These are phyloP conservation scores for Scleropages formosus DNA, from an alignment of 2,797 vertebrate genomes.

Conservation along the genomic window DNA sequence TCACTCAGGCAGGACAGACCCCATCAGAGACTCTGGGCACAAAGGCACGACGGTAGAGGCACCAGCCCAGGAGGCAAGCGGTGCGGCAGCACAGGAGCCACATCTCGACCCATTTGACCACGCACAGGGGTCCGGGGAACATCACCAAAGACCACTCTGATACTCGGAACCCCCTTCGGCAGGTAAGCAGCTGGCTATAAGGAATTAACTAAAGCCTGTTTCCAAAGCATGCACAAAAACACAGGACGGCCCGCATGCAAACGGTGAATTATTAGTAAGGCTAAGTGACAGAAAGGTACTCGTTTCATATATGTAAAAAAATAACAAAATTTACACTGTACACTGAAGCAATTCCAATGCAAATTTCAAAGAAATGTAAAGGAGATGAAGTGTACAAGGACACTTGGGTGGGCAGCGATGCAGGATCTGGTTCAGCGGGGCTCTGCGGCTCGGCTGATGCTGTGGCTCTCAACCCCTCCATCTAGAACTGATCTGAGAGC, in stretches of 20 bases:
- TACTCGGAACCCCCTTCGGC: neutral
- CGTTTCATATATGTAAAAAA: slow-evolving; percentile 27
- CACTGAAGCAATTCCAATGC: slow-evolving; percentile 58
- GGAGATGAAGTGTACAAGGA: slow-evolving; percentile 46
- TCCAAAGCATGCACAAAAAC: slow-evolving; percentile 14
- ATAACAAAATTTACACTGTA: slow-evolving; percentile 64
- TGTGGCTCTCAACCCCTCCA: slow-evolving; percentile 93
- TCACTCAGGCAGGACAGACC: neutral
- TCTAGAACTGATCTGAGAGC: slow-evolving; percentile 89
- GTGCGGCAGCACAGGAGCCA: slow-evolving; percentile 11
- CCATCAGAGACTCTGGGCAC: neutral
- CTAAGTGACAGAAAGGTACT: slow-evolving; percentile 20
- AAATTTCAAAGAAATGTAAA: slow-evolving; percentile 45
- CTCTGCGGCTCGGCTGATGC: slow-evolving; percentile 88
- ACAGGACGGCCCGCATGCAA: slow-evolving; percentile 1
- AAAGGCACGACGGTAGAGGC: slow-evolving; percentile 21
- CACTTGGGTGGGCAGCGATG: neutral
- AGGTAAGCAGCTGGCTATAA: neutral
- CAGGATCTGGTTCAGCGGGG: slow-evolving; percentile 69
- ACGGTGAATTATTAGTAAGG: slow-evolving; percentile 26
- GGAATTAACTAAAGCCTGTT: neutral
- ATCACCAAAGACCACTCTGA: neutral
- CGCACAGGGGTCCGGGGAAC: neutral
- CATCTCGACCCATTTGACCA: neutral
- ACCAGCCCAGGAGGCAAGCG: slow-evolving; percentile 11